Base-by-base conservation (phyloP, 2,113 vertebrate genomes). In the Zapus hudsonius region DNA sequence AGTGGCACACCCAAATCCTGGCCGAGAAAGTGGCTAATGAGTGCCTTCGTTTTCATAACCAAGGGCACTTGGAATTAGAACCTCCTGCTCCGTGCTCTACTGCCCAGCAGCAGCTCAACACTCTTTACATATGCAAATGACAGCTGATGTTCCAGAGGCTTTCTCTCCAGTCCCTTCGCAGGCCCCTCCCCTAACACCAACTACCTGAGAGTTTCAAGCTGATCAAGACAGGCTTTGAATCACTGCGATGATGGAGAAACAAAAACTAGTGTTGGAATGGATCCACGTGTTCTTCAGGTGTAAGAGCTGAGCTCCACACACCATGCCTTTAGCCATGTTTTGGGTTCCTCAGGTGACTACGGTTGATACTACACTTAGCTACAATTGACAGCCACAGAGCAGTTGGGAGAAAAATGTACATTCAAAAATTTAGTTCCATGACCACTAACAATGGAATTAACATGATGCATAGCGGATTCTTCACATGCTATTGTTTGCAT, bases 1-100 rank as follows among this genome's bases (percentile, higher is more conserved):
- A 81, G 70, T 40, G 83, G 80, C 86, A 89, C 61, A 44, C 69
- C 72, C 66, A 93, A 91, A 94, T 92, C 87, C 91, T 25, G 2
- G 72, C 88, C 7, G 44, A 75, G 69, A 74, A 3, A 29, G 33
- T 6, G 86, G 36, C 76, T 92, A 76, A 95, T 69, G 57, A 64
- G 38, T 55, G 52, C 64, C 69, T 95, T 91, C 84, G 74, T 47
- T 40, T 86, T 6, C 59, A 63, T 42, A 59, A n/a, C 67, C 72
- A 91, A 92, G 86, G 67, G 33, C 75, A 57, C 33, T 47, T 47
- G 36, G 52, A 61, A 79, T 91, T n/a, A 96, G 52, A 92, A 57
- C 67, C 6, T 20, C 36, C 66, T 86, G 36, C 70, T 42, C 29
- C 64, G 27, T 66, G 33, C 20, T n/a, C 7, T 67, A 57, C 3